These are phyloP conservation scores for Sphaeridia pumilis DNA, from an alignment of 2,888 invertebrate species.

Conservation along the genomic window DNA sequence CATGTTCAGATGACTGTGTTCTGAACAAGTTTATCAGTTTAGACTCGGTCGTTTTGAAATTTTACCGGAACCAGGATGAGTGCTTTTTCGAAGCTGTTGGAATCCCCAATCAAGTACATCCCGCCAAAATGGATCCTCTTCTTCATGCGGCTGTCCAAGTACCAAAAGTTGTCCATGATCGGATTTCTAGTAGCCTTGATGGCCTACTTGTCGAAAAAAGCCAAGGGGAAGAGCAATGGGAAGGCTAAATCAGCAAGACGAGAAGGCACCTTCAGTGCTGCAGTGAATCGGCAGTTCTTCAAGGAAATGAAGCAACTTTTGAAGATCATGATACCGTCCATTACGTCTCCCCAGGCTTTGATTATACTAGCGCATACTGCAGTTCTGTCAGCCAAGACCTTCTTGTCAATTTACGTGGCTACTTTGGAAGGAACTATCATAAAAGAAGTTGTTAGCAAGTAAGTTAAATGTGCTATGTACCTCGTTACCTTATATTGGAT, in stretches of 20 bases:
- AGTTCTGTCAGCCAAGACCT: slow-evolving; percentile 80
- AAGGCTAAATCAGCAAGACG: slow-evolving; percentile 6
- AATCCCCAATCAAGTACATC: slow-evolving; percentile 12
- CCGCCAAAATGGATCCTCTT: slow-evolving; percentile 32
- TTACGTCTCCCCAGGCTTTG: slow-evolving; percentile 62
- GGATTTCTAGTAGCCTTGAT: slow-evolving; percentile 16
- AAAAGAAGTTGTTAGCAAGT: slow-evolving; percentile 79
- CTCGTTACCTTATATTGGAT: too few species aligned
- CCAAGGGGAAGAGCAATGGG: neutral
- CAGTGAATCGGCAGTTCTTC: slow-evolving; percentile 44
- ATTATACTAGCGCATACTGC: slow-evolving; percentile 74
- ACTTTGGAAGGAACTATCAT: slow-evolving; percentile 87
- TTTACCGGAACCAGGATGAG: too few species aligned
- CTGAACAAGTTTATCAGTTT: too few species aligned
- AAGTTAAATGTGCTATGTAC: neutral
- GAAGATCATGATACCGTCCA: slow-evolving; percentile 76
- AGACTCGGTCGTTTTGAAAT: too few species aligned
- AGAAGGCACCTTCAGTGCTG: slow-evolving; percentile 27
- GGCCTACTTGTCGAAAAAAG: slow-evolving; percentile 3
- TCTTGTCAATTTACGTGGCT: slow-evolving; percentile 96
- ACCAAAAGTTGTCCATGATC: slow-evolving; percentile 26
- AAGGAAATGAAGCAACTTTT: slow-evolving; percentile 63
- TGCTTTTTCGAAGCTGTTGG: too few species aligned
- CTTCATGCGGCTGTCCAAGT: slow-evolving; percentile 24
- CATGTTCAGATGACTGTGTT: too few species aligned